Evolutionary conservation across 2,113 vertebrate genomes (phyloP), one percentile per base, ranked within the genome.

Genomic region (Phalacrocorax brasilianus): DNA sequence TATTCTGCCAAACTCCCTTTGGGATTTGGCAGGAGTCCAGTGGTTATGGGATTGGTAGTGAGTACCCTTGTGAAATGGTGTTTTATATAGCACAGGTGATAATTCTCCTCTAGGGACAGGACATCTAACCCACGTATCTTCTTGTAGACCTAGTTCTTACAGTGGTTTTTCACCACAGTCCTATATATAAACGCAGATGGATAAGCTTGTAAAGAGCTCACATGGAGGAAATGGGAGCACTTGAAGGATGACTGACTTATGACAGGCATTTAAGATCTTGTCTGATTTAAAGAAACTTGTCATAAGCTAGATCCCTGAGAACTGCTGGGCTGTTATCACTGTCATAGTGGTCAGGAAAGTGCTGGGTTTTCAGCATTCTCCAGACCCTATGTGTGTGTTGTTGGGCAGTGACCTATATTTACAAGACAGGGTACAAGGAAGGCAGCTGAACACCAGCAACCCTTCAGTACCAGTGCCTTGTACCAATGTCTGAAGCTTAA

Each of bases 221-320:
- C 33, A 6, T 72, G 40, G 27, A 95, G 42, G 50, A 95, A 94
- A 89, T 28, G 53, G 55, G 62, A 92, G 50, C 13, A 32, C 55
- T 92, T 91, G 96, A 95, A 94, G 47, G 65, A 95, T 95, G 85
- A 86, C 85, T 94, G 71, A 88, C 74, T 93, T 93, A 78, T 67
- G 83, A 91, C 88, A 96, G 79, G 76, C 86, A 96, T 79, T 96
- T 94, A 77, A 95, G 91, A 35, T 55, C 87, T 83, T 32, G 23
- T 89, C 78, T 91, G 79, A 82, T 79, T 90, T 96, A 93, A 91
- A 88, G 50, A 90, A 94, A 79, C 55, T 53, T 78, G 85, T 93
- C 85, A 70, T 72, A 73, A 79, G 50, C 58, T 76, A 62, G 75
- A 79, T 77, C 79, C 52, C 52, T 75, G 76, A 84, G 76, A 95